These are phyloP conservation scores for Epsilonema sp. DNA, from an alignment of 2,888 invertebrate species.

Conservation along the genomic window DNA sequence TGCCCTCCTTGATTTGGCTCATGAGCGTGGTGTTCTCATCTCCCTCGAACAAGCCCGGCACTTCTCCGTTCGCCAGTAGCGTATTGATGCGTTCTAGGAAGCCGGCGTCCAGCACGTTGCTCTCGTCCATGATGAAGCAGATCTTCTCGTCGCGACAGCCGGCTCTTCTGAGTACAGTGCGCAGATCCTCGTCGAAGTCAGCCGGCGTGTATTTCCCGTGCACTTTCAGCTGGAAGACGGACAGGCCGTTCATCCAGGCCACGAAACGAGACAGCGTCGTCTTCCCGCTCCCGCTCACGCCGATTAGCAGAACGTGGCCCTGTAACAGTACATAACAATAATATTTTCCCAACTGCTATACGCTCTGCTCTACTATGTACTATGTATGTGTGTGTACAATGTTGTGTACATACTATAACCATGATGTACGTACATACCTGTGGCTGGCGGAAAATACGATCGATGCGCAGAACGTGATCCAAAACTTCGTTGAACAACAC, in stretches of 20 bases:
- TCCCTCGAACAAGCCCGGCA: slow-evolving; percentile 42
- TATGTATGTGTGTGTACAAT: neutral
- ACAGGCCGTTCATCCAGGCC: slow-evolving; percentile 98
- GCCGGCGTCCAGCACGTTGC: slow-evolving; percentile 79
- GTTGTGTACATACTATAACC: neutral
- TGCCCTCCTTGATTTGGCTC: slow-evolving; percentile 99
- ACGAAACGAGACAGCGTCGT: slow-evolving; percentile 96
- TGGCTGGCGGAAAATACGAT: slow-evolving; percentile 94
- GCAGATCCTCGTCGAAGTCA: slow-evolving; percentile 95
- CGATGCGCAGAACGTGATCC: slow-evolving; percentile 92
- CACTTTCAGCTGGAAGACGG: slow-evolving; percentile 95
- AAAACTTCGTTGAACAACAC: slow-evolving; percentile 96
- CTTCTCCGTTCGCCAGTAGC: slow-evolving; percentile 39
- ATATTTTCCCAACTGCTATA: neutral
- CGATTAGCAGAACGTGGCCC: slow-evolving; percentile 87
- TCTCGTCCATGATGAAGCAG: slow-evolving; percentile 95
- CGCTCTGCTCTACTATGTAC: too few species aligned
- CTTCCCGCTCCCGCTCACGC: slow-evolving; percentile 96
- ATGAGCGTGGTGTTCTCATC: slow-evolving; percentile 96
- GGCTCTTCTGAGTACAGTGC: slow-evolving; percentile 40
- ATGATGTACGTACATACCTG: too few species aligned
- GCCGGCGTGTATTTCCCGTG: slow-evolving; percentile 97
- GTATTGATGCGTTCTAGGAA: slow-evolving; percentile 99
- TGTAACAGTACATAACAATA: too few species aligned
- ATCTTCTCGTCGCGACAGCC: slow-evolving; percentile 70